Evolutionary conservation across 1,140 invertebrate genomes (phyloP).

Genomic region (Forficula auricularia): DNA sequence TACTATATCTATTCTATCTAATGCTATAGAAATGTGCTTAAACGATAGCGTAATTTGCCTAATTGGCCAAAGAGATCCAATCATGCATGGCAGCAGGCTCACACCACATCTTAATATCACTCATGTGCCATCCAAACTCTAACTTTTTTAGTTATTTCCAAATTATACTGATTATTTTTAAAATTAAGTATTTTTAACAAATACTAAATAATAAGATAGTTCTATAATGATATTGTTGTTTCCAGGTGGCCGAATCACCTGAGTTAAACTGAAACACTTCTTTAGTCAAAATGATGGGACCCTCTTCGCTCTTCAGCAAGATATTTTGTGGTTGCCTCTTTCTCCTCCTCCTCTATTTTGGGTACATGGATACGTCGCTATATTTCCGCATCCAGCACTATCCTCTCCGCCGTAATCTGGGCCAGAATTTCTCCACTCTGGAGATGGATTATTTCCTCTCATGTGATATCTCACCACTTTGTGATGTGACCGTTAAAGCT

Average conservation of each 20-base stretch:
- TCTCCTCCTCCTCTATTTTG: slow-evolving; percentile 32
- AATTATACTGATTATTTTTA: too few species aligned
- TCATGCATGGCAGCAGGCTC: too few species aligned
- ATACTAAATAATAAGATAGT: background rate
- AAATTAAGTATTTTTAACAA: too few species aligned
- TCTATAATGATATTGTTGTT: background rate
- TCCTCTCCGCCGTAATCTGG: slow-evolving; percentile 20
- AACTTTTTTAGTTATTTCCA: too few species aligned
- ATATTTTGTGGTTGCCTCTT: slow-evolving; percentile 30
- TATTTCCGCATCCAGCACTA: slow-evolving; percentile 41
- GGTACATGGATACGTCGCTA: slow-evolving; percentile 38
- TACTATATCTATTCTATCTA: too few species aligned
- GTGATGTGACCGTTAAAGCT: slow-evolving; percentile 55
- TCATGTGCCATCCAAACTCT: too few species aligned
- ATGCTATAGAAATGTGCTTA: too few species aligned
- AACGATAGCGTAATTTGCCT: too few species aligned
- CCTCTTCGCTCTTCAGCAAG: slow-evolving; percentile 37
- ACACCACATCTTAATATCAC: too few species aligned
- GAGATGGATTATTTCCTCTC: slow-evolving; percentile 17
- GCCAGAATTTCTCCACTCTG: slow-evolving; percentile 10
- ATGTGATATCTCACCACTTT: slow-evolving; percentile 50
- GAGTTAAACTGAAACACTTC: too few species aligned
- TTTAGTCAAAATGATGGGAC: slow-evolving; percentile 33
- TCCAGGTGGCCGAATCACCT: background rate
- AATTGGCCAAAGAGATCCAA: too few species aligned